These are phyloP conservation scores for Gadopsis bispinosus DNA, from an alignment of 2,797 vertebrate species.

Conservation along the genomic window DNA sequence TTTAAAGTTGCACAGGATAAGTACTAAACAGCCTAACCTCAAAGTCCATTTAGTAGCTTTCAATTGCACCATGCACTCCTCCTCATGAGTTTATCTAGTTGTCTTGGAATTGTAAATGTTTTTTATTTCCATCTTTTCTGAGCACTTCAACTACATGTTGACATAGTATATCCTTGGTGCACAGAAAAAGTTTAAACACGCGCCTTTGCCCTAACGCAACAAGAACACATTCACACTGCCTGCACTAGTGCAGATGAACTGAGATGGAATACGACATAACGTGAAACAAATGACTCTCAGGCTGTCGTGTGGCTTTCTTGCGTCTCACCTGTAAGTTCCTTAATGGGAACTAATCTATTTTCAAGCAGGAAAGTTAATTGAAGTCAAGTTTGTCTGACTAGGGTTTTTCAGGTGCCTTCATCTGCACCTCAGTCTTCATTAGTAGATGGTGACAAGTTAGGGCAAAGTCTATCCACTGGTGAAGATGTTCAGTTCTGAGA, in stretches of 20 bases:
- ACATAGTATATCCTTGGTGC: not conserved
- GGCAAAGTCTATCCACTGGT: not conserved
- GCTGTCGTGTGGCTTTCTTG: not conserved
- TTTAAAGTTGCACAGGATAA: not conserved
- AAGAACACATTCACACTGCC: not conserved
- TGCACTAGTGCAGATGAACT: not conserved
- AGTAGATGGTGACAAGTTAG: not conserved
- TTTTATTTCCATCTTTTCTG: not conserved
- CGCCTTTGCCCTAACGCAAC: not conserved
- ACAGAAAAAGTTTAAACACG: not conserved
- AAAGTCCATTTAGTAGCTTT: not conserved
- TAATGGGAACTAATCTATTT: too few species aligned
- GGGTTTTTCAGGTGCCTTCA: not conserved
- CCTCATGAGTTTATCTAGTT: not conserved
- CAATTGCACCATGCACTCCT: not conserved
- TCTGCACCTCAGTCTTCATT: not conserved
- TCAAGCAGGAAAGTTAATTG: not conserved
- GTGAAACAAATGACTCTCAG: not conserved
- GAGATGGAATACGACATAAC: not conserved
- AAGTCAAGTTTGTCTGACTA: not conserved
- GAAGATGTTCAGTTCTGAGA: not conserved
- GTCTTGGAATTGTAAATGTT: not conserved
- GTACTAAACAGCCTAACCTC: not conserved
- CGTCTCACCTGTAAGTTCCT: not conserved
- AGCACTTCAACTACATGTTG: not conserved